Evolutionary conservation across 2,113 vertebrate genomes (phyloP).

Genomic region (Glaucidium brasilianum): DNA sequence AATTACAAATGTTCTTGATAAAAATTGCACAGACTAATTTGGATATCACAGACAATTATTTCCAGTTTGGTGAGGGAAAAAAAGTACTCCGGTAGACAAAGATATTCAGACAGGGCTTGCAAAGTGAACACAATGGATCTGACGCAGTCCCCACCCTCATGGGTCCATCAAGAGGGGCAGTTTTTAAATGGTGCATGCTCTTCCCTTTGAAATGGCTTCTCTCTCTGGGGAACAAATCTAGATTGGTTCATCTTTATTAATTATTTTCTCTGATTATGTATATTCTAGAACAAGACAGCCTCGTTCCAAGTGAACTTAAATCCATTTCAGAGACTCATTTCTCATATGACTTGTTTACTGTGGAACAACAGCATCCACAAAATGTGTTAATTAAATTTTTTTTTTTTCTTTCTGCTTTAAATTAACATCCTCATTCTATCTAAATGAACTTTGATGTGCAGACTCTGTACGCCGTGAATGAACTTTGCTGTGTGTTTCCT

Average conservation of each 20-base stretch:
- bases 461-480: rapidly evolving
- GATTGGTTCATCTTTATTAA: not conserved
- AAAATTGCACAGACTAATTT: conserved; percentile 48
- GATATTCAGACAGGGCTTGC: not conserved
- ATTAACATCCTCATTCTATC: not conserved
- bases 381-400: too few relatives aligned
- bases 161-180: not conserved
- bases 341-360: not conserved
- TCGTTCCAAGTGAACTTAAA: not conserved
- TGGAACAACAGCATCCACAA: not conserved
- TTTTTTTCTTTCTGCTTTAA: not conserved
- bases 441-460: not conserved
- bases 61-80: not conserved
- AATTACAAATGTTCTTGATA: conserved; percentile 65
- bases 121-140: rapidly evolving
- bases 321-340: not conserved
- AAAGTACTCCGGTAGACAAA: not conserved
- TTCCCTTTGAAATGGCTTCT: not conserved
- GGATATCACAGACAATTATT: conserved; percentile 50
- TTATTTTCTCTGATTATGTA: not conserved
- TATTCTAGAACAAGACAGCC: not conserved
- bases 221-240: not conserved
- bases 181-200: not conserved
- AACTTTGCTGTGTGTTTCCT: not conserved
- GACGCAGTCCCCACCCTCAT: not conserved